A percentile compares a stretch with the other conserved stretches of the same genome.
phyloP scores from a whole-genome alignment of 2,113 vertebrate species.

The Tychaedon coryphoeus region DNA sequence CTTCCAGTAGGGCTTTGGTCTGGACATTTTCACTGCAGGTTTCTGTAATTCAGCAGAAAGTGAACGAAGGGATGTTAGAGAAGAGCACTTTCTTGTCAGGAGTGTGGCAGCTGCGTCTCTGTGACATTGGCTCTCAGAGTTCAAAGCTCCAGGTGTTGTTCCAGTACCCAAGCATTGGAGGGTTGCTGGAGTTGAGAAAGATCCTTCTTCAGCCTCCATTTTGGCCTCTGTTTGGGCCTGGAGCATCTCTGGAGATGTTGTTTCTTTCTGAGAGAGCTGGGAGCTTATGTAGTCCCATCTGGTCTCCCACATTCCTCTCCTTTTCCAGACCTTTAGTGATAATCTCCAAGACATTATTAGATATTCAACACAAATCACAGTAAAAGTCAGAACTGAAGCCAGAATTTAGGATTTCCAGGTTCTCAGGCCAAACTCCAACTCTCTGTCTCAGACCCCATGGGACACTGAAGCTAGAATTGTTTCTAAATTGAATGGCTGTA shows the following conservation, averaged over 20 bases:
- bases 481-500: constrained; percentile 45
- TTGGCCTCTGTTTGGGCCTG: background rate
- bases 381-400: background rate
- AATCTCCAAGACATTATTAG: background rate
- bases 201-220: background rate
- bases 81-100: background rate
- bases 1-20: background rate
- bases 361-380: background rate
- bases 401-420: constrained; percentile 8
- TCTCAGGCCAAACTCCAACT: background rate
- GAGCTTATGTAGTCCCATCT: background rate
- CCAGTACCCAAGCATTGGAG: background rate
- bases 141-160: background rate
- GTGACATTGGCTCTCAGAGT: background rate
- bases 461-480: background rate
- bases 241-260: background rate
- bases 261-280: background rate
- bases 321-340: background rate
- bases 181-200: background rate
- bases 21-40: background rate
- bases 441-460: background rate
- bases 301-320: background rate
- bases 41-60: background rate
- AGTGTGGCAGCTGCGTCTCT: background rate
- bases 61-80: fast-evolving